Conservation (phyloP, 2,797 vertebrate genomes). For the Xenentodon cancila region DNA sequence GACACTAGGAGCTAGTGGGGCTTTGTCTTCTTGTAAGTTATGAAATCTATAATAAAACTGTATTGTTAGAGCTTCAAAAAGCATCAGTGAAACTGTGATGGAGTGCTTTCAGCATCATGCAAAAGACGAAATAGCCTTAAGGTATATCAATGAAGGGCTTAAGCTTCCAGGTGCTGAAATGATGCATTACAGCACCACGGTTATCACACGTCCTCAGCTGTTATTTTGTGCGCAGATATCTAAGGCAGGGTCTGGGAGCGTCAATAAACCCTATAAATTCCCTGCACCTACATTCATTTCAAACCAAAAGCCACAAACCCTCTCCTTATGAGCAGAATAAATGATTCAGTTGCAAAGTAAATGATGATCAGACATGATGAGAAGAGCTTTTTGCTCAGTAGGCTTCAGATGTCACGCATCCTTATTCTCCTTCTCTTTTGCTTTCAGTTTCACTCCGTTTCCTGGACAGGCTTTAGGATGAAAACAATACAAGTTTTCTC, state of each 20-base stretch:
- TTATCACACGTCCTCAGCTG: constrained; percentile 36
- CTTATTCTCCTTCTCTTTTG: too few species aligned
- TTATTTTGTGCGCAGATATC: constrained; percentile 35
- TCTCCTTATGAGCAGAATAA: constrained; percentile 11
- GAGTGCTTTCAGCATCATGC: constrained; percentile 13
- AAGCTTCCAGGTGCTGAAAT: constrained; percentile 29
- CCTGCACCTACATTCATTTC: constrained; percentile 38
- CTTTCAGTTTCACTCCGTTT: too few species aligned
- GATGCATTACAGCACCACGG: constrained; percentile 39
- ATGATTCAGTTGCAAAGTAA: constrained; percentile 18
- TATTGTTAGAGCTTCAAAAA: not conserved
- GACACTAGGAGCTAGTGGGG: constrained; percentile 28
- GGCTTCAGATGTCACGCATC: not conserved
- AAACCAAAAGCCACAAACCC: constrained; percentile 29
- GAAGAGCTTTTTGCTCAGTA: not conserved
- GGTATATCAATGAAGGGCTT: constrained; percentile 54
- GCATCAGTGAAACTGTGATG: too few species aligned
- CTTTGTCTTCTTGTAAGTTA: constrained; percentile 45
- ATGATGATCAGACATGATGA: not conserved
- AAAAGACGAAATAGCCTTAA: constrained; percentile 32
- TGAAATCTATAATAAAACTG: constrained; percentile 25
- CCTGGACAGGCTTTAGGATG: too few species aligned
- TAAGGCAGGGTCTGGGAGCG: constrained; percentile 6
- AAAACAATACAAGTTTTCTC: too few species aligned
- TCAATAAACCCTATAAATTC: constrained; percentile 48